A percentile compares a stretch with the other conserved stretches of the same genome.
These are phyloP conservation scores for Halcyon leucocephala DNA, from an alignment of 2,797 vertebrate genomes.

Conservation along the genomic window DNA sequence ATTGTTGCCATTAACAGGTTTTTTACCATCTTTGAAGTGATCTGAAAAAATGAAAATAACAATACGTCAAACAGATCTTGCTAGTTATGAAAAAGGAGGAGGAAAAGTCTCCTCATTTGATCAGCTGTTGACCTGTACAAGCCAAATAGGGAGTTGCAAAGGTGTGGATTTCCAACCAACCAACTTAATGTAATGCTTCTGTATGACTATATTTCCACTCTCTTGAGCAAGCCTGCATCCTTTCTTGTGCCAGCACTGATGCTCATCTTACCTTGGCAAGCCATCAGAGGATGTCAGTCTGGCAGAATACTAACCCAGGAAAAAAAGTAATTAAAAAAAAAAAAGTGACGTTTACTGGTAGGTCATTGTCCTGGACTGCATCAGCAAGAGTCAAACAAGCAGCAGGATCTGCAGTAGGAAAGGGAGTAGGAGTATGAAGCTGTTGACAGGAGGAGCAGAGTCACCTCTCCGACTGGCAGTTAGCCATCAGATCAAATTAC, in stretches of 20 bases:
- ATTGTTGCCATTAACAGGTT: background rate
- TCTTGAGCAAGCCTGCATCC: background rate
- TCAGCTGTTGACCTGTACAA: background rate
- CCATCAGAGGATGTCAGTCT: background rate
- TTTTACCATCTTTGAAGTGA: background rate
- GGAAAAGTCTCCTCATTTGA: background rate
- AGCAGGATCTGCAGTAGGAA: background rate
- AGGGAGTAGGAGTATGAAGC: background rate
- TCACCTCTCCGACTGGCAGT: background rate
- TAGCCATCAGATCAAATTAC: background rate
- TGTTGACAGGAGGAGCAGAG: background rate
- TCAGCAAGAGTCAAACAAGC: background rate
- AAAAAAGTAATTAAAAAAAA: background rate
- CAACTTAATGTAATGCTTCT: background rate
- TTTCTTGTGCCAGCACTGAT: background rate
- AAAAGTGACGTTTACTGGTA: background rate
- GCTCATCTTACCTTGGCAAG: constrained; percentile 7
- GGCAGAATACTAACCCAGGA: background rate
- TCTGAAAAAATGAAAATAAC: background rate
- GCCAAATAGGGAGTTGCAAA: background rate
- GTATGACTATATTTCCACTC: background rate
- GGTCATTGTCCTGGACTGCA: background rate
- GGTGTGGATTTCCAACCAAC: background rate
- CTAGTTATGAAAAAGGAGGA: background rate
- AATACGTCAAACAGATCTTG: background rate